Evolutionary conservation across 1,140 invertebrate genomes (phyloP), one percentile per base, ranked within the genome.

Genomic region (Anoplophora glabripennis): DNA sequence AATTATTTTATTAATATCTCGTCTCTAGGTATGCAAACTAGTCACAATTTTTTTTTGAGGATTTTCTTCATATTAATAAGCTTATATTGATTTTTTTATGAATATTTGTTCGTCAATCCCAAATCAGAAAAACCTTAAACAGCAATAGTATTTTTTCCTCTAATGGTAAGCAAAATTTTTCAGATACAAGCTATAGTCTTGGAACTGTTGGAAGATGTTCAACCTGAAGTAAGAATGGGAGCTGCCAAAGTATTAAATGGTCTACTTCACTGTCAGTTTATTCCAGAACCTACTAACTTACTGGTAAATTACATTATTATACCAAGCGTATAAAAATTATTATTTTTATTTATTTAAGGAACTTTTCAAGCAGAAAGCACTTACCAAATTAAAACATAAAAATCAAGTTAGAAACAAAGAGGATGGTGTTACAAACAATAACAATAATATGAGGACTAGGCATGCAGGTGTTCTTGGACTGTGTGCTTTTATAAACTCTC

Each of bases 381-480:
- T 71, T 53, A 78, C 75, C 0, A 77, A 76, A 63, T 58, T 78
- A 17, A 73, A 72, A 37, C 40, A 68, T 12, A 53, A 65, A 64
- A 52, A 57, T 17, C 61, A 61, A 66, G 47, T 44, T 8, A 55
- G 56, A 14, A 53, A 47, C 33, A 64, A 7, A 52, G 70, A 54
- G 54, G 58, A 53, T 28, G 49, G 49, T 18, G 48, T 38, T 0
- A 59, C 58, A 11, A 49, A 47, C 7, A 59, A 37, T 55, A 21
- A 68, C 75, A 52, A 77, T 62, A 71, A 71, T 67, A 59, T 77
- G 66, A 35, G 71, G 10, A 72, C 78, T 53, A 81, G 84, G 5
- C 94, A 96, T 76, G 86, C 87, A 38, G 93, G 91, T 33, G 86
- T 97, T 34, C 80, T 97, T 3, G 94, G 94, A 8, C 76, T 98